A percentile compares a stretch with the other conserved stretches of the same genome.
phyloP scores from a whole-genome alignment of 2,113 vertebrate species.

The Axis porcinus region DNA sequence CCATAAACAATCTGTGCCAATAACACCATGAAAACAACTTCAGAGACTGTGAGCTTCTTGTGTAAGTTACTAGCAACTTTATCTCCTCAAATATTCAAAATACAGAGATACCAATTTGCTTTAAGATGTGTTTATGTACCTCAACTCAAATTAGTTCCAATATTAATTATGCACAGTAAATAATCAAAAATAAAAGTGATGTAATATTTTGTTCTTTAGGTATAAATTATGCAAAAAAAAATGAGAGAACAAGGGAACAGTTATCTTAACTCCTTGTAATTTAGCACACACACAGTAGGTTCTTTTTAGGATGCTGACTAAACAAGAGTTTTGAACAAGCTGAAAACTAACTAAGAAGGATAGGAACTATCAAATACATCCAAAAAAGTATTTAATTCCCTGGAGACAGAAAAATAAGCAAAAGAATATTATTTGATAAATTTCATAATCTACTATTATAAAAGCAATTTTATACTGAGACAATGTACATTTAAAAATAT shows the following conservation, averaged over 20 bases:
- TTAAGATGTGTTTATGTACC: background rate
- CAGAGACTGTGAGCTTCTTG: background rate
- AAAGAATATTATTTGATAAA: background rate
- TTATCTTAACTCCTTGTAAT: background rate
- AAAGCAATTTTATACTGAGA: background rate
- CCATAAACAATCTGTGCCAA: background rate
- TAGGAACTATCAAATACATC: background rate
- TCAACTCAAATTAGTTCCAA: background rate
- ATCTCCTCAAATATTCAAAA: conserved; percentile 7
- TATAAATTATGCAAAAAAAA: conserved; percentile 22
- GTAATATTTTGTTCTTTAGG: background rate
- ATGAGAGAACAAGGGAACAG: background rate
- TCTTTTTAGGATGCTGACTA: background rate
- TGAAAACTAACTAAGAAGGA: conserved; percentile 26
- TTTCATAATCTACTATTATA: background rate
- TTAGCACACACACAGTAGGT: background rate
- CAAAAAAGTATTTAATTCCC: conserved; percentile 1
- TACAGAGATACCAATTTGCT: background rate
- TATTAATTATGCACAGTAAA: background rate
- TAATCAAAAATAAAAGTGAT: conserved; percentile 18
- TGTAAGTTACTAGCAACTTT: background rate
- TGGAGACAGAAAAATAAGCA: background rate
- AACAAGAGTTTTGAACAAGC: background rate
- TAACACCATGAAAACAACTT: background rate
- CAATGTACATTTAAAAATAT: background rate